Evolutionary conservation across 2,797 vertebrate species (phyloP), one percentile per base, ranked within the genome.

Genomic region (Pseudotriccus pelzelni): DNA sequence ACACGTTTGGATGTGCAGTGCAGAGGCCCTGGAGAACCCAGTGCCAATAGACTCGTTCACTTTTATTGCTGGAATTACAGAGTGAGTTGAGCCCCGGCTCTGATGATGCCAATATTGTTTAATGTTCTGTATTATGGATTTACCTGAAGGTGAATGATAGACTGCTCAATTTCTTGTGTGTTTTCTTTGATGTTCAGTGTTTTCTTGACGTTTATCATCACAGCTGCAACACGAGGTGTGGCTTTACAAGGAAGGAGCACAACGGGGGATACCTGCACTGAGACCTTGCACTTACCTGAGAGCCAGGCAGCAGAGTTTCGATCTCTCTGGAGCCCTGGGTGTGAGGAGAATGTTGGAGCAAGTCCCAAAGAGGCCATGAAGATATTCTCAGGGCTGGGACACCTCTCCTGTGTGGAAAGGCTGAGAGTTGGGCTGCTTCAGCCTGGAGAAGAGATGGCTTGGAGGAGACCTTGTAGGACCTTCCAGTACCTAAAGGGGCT

Each of bases 61-160:
- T 84, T 89, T 80, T 80, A 89, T 46, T 39, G 3, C 86, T 89
- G 84, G 64, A 83, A 72, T 85, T 58, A 84, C 41, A 73, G 56
- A 44, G n/a, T 28, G 59, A 59, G 75, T 53, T 90, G 72, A 83
- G 56, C 77, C 84, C 76, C 43, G 63, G 7, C 44, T 91, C 66
- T 75, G 84, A 79, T 69, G 53, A 58, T 68, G 87, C 55, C 79
- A 81, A 28, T 72, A 91, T 67, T 89, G 79, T 68, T 94, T 93
- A 89, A 72, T 90, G 90, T 90, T 91, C 84, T 92, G 53, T 89
- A 24, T 91, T 78, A 90, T 44, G 47, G 91, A 94, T 91, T 92
- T 78, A 92, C 30, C 69, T 86, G 55, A 44, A 85, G 37, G 49
- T 81, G 73, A 87, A 24, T 47, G 53, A 68, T 32, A 53, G 34